phyloP scores from a whole-genome alignment of 2,113 vertebrate genomes.

The Chaetodon auriga region DNA sequence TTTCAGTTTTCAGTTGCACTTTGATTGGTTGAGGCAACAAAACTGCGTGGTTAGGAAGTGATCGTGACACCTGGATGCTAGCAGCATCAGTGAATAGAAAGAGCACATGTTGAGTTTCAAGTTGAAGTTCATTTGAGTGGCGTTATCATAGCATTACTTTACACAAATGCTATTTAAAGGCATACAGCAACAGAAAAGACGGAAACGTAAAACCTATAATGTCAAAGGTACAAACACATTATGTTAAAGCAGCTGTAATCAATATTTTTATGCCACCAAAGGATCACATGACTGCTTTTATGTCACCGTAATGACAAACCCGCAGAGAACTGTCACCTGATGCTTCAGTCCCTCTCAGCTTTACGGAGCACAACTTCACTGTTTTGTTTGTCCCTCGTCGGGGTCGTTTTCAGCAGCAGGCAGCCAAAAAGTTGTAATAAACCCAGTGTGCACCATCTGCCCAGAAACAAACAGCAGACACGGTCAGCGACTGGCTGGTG shows the following conservation, averaged over 20 bases:
- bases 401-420: neutral
- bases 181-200: neutral
- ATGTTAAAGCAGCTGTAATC: neutral
- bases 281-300: too few relatives aligned
- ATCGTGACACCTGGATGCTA: too few relatives aligned
- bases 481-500: too few relatives aligned
- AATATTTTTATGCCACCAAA: too few relatives aligned
- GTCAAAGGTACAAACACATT: neutral
- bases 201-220: neutral
- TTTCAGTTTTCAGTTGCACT: too few relatives aligned
- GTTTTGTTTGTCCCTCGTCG: neutral
- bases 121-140: neutral
- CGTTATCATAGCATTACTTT: neutral
- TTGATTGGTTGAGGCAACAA: too few relatives aligned
- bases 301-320: too few relatives aligned
- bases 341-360: neutral
- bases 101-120: too few relatives aligned
- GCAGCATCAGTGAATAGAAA: too few relatives aligned
- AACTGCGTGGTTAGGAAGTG: too few relatives aligned
- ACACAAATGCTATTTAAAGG: neutral
- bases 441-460: too few relatives aligned
- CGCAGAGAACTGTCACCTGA: neutral
- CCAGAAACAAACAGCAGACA: neutral
- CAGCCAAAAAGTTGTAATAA: neutral
- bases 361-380: neutral